Evolutionary conservation across 2,888 invertebrate genomes (phyloP).

Genomic region (Mythimna lalbum): DNA sequence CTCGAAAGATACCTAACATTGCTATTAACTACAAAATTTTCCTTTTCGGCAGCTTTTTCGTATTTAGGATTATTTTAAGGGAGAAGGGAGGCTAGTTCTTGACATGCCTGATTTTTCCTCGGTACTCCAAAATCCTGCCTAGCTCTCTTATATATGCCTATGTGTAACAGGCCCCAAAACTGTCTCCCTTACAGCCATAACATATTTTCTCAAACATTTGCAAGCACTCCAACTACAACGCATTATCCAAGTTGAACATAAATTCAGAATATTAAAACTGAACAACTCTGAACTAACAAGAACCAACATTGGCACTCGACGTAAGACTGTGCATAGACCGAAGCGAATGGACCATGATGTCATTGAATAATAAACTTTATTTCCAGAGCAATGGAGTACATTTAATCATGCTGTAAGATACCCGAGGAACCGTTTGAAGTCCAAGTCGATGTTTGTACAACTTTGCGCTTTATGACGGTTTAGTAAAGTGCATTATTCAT

Average conservation of each 20-base stretch:
- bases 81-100: too few species aligned
- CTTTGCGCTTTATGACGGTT: neutral
- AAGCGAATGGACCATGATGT: constrained; percentile 10
- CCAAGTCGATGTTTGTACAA: neutral
- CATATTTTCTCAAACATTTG: constrained; percentile 28
- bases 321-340: constrained; percentile 38
- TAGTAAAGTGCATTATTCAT: constrained; percentile 9
- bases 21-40: too few species aligned
- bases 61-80: too few species aligned
- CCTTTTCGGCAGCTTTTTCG: too few species aligned
- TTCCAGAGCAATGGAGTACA: neutral
- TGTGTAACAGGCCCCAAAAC: neutral
- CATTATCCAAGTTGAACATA: constrained; percentile 39
- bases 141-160: too few species aligned
- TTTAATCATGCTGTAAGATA: too few species aligned
- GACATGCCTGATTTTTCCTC: too few species aligned
- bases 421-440: constrained; percentile 17
- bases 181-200: neutral
- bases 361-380: constrained; percentile 33
- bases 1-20: too few species aligned
- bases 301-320: constrained; percentile 48
- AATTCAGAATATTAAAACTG: constrained; percentile 47
- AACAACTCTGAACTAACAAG: constrained; percentile 49
- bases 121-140: neutral
- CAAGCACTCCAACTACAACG: constrained; percentile 19